phyloP scores from a whole-genome alignment of 1,140 invertebrate genomes.

The Scylla paramamosain region DNA sequence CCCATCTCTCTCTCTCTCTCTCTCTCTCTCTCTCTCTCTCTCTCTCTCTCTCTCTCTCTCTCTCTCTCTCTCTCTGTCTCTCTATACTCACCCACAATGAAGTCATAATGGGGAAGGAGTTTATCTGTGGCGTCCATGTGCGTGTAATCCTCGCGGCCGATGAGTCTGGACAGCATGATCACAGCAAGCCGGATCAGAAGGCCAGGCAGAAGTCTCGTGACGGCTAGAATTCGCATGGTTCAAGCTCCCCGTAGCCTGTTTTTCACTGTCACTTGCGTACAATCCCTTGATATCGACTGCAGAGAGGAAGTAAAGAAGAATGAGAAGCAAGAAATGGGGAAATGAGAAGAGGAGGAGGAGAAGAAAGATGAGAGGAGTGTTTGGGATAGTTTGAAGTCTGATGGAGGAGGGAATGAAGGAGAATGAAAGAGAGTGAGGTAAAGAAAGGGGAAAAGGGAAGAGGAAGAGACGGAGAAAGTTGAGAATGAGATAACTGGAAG shows the following conservation, averaged over 20 bases:
- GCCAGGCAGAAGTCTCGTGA: not conserved
- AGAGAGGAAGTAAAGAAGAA: not conserved
- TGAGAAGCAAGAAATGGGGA: too few relatives aligned
- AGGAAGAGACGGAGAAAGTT: not conserved
- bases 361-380: not conserved
- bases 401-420: not conserved
- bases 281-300: not conserved
- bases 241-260: not conserved
- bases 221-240: not conserved
- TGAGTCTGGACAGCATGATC: not conserved
- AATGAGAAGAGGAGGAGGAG: too few relatives aligned
- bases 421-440: not conserved
- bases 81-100: not conserved
- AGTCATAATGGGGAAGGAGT: not conserved
- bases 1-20: not conserved
- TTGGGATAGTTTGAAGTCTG: not conserved
- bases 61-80: conserved; percentile 5
- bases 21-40: not conserved
- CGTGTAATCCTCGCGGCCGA: not conserved
- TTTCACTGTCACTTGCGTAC: not conserved
- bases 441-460: not conserved
- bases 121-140: not conserved
- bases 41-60: conserved; percentile 7
- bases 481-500: not conserved
- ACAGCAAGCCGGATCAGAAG: not conserved